A percentile compares a stretch with the other conserved stretches of the same genome.
These are phyloP conservation scores for Aphidius gifuensis DNA, from an alignment of 1,140 invertebrate genomes.

Conservation along the genomic window DNA sequence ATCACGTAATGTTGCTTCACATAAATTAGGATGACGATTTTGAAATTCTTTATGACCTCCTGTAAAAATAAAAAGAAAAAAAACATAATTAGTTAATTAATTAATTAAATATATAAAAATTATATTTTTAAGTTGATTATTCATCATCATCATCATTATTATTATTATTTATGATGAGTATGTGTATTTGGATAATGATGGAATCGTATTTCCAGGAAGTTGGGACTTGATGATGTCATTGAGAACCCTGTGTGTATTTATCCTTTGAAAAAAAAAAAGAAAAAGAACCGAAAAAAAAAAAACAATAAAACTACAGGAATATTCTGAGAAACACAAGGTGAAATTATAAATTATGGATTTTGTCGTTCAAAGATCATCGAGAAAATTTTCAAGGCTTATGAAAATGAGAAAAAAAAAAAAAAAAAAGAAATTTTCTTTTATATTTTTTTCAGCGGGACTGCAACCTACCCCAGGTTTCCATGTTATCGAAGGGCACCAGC, in stretches of 20 bases:
- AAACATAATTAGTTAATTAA: conserved; percentile 3
- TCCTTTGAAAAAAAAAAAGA: background rate
- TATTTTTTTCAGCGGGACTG: too few species aligned
- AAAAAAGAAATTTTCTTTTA: background rate
- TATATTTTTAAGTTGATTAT: too few species aligned
- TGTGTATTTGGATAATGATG: background rate
- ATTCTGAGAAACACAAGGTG: too few species aligned
- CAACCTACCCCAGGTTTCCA: conserved; percentile 56
- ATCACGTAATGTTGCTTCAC: conserved; percentile 58
- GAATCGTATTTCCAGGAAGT: too few species aligned
- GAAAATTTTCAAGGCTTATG: background rate
- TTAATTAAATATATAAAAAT: too few species aligned
- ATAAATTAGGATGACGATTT: conserved; percentile 63
- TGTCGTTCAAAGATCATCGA: background rate
- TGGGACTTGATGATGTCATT: too few species aligned
- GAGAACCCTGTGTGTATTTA: background rate
- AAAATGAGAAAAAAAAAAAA: conserved; percentile 8
- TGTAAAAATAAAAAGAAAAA: conserved; percentile 46
- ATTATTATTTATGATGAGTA: too few species aligned
- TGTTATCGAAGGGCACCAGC: conserved; percentile 56
- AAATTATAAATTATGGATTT: too few species aligned
- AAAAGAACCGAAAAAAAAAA: background rate
- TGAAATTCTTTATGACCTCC: conserved; percentile 71
- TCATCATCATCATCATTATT: background rate
- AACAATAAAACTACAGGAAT: too few species aligned